These are phyloP conservation scores for Alosa alosa DNA, from an alignment of 2,113 vertebrate species.

Conservation along the genomic window DNA sequence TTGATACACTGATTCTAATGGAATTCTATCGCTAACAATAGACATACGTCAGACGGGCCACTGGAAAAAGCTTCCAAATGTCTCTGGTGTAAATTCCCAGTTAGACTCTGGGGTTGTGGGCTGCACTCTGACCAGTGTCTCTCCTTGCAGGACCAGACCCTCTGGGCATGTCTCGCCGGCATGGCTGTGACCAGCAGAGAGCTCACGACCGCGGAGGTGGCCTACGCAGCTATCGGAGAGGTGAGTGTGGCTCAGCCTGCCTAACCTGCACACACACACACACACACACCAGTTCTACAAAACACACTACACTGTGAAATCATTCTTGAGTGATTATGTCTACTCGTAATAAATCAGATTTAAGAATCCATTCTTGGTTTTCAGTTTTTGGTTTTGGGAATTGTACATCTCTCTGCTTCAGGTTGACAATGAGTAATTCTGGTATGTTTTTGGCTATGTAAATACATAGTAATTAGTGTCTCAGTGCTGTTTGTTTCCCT, in stretches of 20 bases:
- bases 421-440: too few species aligned
- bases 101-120: too few species aligned
- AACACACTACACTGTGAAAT: neutral
- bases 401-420: too few species aligned
- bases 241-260: conserved; percentile 60
- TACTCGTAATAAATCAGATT: neutral
- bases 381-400: neutral
- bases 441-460: too few species aligned
- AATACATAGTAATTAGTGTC: too few species aligned
- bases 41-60: too few species aligned
- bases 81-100: too few species aligned
- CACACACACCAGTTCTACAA: neutral
- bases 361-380: neutral
- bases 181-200: conserved; percentile 89
- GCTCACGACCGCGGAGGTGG: conserved; percentile 86
- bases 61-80: too few species aligned
- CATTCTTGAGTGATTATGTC: neutral
- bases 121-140: too few species aligned
- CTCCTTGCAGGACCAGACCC: conserved; percentile 77
- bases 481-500: neutral
- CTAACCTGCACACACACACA: too few species aligned
- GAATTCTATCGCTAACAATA: too few species aligned
- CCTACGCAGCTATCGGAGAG: conserved; percentile 89
- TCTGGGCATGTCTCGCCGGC: conserved; percentile 95
- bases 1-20: too few species aligned